These are phyloP conservation scores for Rhabdomys pumilio DNA, from an alignment of 2,797 vertebrate species.

Conservation along the genomic window DNA sequence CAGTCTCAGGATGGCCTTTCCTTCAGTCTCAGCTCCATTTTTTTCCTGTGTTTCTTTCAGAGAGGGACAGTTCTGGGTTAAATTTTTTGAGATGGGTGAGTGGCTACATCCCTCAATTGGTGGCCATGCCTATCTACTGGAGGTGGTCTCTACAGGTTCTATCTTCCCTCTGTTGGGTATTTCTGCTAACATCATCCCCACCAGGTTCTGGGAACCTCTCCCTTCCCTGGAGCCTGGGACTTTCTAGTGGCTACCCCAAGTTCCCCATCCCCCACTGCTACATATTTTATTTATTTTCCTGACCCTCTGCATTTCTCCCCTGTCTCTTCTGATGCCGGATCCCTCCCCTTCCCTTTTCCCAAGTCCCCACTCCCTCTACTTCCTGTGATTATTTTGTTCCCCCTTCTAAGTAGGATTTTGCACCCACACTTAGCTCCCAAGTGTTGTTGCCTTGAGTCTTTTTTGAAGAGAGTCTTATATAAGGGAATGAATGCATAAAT, in stretches of 20 bases:
- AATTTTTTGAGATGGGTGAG: background rate
- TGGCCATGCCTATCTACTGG: background rate
- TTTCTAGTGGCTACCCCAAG: background rate
- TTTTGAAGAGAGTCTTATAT: conserved; percentile 54
- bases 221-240: background rate
- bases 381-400: background rate
- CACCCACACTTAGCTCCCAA: background rate
- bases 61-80: background rate
- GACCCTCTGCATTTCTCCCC: background rate
- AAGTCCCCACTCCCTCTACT: background rate
- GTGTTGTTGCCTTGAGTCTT: conserved; percentile 43
- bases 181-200: background rate
- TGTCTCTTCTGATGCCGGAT: background rate
- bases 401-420: background rate
- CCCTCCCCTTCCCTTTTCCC: background rate
- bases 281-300: background rate
- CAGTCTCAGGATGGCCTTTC: background rate
- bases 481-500: conserved; percentile 40
- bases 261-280: background rate
- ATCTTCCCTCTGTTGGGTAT: background rate
- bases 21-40: background rate
- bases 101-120: background rate
- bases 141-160: background rate
- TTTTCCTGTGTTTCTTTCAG: background rate
- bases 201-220: background rate